A percentile compares a stretch with the other conserved stretches of the same genome.
phyloP scores from a whole-genome alignment of 2,888 invertebrate species.

The Ctena decussata region DNA sequence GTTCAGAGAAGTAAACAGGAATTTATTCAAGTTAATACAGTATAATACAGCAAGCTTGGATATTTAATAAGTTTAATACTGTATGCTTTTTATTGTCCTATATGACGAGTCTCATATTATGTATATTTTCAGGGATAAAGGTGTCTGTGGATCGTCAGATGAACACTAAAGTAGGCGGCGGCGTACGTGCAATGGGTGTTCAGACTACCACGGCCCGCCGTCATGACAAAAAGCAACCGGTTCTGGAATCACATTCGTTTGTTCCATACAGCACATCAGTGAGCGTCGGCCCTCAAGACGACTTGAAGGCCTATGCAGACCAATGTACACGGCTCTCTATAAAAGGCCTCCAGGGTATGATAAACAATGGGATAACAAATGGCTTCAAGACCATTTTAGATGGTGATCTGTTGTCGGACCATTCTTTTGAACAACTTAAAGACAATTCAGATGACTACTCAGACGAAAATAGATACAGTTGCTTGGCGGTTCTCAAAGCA shows the following conservation, averaged over 20 bases:
- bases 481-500: slow-evolving; percentile 6
- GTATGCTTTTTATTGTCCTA: too few relatives aligned
- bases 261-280: neutral
- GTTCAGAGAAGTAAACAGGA: too few relatives aligned
- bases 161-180: neutral
- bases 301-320: neutral
- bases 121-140: neutral
- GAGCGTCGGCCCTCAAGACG: neutral
- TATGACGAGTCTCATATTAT: too few relatives aligned
- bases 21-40: too few relatives aligned
- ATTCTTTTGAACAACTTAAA: neutral
- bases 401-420: neutral
- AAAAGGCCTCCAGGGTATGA: neutral
- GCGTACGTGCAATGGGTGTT: neutral
- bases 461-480: slow-evolving; percentile 23
- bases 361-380: neutral
- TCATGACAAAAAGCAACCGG: neutral
- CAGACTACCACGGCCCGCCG: neutral
- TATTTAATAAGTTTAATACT: too few relatives aligned
- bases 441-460: neutral
- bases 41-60: too few relatives aligned
- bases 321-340: neutral
- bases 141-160: neutral
- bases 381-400: neutral
- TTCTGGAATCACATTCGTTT: neutral